Conservation (phyloP, 2,113 vertebrate genomes). For the Copsychus sechellarum region DNA sequence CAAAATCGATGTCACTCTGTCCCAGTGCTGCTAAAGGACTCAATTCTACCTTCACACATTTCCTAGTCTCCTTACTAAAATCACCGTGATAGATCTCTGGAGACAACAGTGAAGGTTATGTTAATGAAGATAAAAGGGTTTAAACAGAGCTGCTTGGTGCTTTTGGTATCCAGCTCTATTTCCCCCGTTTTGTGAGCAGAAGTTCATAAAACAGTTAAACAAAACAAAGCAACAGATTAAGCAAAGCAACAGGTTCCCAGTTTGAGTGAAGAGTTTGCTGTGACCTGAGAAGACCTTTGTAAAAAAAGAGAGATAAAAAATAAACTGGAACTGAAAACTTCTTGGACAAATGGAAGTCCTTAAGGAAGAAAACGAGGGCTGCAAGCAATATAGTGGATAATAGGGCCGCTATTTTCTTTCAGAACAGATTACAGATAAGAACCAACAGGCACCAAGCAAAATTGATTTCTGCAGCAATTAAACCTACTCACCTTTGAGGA, state of each 20-base stretch:
- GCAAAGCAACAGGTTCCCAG: background rate
- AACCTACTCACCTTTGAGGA: conserved; percentile 18
- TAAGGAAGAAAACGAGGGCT: conserved; percentile 4
- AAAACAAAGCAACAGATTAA: background rate
- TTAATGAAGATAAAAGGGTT: background rate
- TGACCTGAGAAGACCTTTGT: background rate
- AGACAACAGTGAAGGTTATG: background rate
- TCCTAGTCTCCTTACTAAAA: background rate
- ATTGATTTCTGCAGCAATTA: conserved; percentile 49
- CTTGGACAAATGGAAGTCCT: background rate
- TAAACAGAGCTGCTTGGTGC: background rate
- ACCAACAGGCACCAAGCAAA: background rate
- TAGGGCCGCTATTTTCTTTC: background rate
- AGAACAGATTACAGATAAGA: conserved; percentile 39
- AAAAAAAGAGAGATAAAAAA: background rate
- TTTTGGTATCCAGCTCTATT: background rate
- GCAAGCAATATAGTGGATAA: background rate
- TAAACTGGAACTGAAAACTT: background rate
- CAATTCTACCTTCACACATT: background rate
- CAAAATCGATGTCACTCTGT: background rate
- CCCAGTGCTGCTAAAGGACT: background rate
- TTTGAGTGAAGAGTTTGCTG: background rate
- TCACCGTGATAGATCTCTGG: background rate
- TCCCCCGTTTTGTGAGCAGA: background rate
- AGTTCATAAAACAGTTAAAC: background rate